Base-by-base conservation (phyloP, 1,140 invertebrate species). In the Psix sp. region DNA sequence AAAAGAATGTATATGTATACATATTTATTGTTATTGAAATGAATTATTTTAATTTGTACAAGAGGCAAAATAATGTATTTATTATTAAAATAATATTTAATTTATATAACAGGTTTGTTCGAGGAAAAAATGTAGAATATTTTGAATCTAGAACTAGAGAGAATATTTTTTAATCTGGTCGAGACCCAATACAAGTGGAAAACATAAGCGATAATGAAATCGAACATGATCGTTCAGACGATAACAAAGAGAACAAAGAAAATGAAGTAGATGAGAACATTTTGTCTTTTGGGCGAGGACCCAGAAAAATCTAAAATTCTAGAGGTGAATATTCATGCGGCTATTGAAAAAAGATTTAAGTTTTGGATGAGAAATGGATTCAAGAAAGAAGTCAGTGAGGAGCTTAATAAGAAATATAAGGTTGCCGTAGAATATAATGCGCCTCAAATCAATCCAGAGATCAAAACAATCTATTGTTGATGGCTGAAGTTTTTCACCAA, bases 231-330 rank as follows among this genome's bases (percentile, higher is more conserved):
- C 38, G 17, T 15, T 18, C 15, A 16, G 14, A 17, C 14, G 14
- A 17, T 4, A 2, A 17, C 5, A 2, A 15, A 15, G 5, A 11
- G 0, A 21, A 31, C 7, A 43, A 56, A 9, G 39, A 42, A 20
- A 43, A 56, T 5, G 40, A 56, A 36, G 18, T 72, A 5, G 36
- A 21, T 13, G 35, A 52, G 7, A 38, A 74, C 17, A 14, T 74
- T 10, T 29, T 65, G 43, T 3, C 38, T 72, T 9, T 26, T 76
- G 9, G 74, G 67, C 4, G 48, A 72, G 1, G 51, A 76, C 15
- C 74, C 49, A 1, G 35, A 43, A 21, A 26, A 36, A 0, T 60
- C 60, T 3, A 57, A 57, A 15, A 48, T 42, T 1, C 9, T 67
- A 7, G 31, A 57, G 10, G 2, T 62, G 5, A 5, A 24, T 2